A percentile compares a stretch with the other conserved stretches of the same genome.
phyloP scores from a whole-genome alignment of 2,888 invertebrate genomes.

The Drosophila kambysellisi region DNA sequence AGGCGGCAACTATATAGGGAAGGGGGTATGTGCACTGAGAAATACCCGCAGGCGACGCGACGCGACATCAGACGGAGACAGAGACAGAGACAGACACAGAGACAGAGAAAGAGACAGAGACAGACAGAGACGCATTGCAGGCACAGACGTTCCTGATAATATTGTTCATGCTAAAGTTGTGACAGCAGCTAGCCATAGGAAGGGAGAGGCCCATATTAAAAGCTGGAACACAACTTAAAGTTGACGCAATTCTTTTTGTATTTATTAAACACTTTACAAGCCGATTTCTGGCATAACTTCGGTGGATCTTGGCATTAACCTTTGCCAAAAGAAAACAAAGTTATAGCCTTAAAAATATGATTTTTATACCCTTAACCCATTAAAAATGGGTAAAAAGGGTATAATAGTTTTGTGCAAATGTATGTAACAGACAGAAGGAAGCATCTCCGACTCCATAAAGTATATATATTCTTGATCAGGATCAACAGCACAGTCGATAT shows the following conservation, averaged over 20 bases:
- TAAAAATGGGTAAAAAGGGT: too few species aligned
- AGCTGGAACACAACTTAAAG: slow-evolving; percentile 11
- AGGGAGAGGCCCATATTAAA: background rate
- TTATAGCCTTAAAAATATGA: too few species aligned
- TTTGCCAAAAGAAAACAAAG: too few species aligned
- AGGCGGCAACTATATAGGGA: background rate
- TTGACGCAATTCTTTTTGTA: background rate
- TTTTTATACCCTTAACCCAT: too few species aligned
- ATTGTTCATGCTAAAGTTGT: slow-evolving; percentile 64
- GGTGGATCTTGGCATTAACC: background rate
- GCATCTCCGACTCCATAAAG: too few species aligned
- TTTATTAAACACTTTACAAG: background rate
- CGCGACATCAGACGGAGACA: slow-evolving; percentile 47
- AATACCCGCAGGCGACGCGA: slow-evolving; percentile 55
- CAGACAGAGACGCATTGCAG: slow-evolving; percentile 45
- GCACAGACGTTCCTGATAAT: slow-evolving; percentile 64
- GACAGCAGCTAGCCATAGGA: slow-evolving; percentile 36
- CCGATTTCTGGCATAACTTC: background rate
- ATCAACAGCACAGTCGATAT: too few species aligned
- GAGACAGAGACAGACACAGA: slow-evolving; percentile 9
- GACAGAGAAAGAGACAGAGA: background rate
- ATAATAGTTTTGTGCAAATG: too few species aligned
- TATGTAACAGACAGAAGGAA: too few species aligned
- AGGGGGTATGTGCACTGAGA: slow-evolving; percentile 37
- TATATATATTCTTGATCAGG: too few species aligned